A percentile compares a stretch with the other conserved stretches of the same genome.
Conservation (phyloP, 2,113 vertebrate genomes). For the Sebastes schlegelii region DNA sequence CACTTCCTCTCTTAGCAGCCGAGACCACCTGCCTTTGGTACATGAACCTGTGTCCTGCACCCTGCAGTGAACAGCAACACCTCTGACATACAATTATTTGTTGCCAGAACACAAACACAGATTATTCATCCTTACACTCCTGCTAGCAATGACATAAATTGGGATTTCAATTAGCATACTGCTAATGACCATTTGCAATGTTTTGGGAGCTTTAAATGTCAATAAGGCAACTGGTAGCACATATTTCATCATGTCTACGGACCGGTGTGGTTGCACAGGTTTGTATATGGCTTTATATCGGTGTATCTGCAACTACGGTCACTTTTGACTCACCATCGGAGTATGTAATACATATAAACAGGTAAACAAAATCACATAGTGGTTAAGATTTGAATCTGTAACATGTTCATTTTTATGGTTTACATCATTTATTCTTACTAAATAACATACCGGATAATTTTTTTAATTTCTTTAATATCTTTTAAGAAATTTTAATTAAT, state of each 20-base stretch:
- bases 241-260: neutral
- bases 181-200: conserved; percentile 2
- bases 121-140: neutral
- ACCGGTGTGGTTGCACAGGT: neutral
- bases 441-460: no score
- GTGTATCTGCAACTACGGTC: no score
- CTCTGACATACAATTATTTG: conserved; percentile 37
- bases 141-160: neutral
- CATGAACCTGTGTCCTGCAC: conserved; percentile 46
- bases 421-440: no score
- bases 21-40: conserved; percentile 34
- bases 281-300: neutral
- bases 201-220: neutral
- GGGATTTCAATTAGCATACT: conserved; percentile 10
- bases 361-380: no score
- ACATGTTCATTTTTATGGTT: no score
- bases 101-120: conserved; percentile 23
- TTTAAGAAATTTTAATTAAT: no score
- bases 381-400: no score
- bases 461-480: no score
- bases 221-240: neutral
- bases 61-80: conserved; percentile 48
- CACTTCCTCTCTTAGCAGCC: conserved; percentile 45
- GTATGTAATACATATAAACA: no score
- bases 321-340: no score